Conservation (phyloP, 2,888 invertebrate species). For the Seladonia tumulorum region DNA sequence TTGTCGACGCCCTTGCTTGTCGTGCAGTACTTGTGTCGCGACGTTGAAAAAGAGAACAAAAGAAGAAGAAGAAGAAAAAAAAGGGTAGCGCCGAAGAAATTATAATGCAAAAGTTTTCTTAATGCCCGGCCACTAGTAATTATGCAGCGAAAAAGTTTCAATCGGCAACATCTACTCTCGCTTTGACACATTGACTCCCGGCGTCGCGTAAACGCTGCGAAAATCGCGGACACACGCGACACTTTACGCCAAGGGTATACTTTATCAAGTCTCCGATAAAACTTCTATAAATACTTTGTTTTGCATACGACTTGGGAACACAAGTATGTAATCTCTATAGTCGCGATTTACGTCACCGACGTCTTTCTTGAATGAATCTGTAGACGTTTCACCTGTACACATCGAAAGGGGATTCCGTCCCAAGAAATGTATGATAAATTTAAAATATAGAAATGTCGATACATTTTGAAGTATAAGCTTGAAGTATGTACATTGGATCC, state of each 20-base stretch:
- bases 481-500: too few relatives aligned
- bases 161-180: conserved; percentile 67
- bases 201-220: conserved; percentile 65
- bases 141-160: conserved; percentile 67
- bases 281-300: conserved; percentile 45
- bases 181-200: conserved; percentile 66
- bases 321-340: neutral
- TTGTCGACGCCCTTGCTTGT: conserved; percentile 26
- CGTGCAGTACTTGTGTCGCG: conserved; percentile 23
- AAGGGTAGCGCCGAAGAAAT: conserved; percentile 32
- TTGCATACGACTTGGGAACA: conserved; percentile 27
- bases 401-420: neutral
- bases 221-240: conserved; percentile 60
- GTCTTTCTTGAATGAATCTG: conserved; percentile 6
- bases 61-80: neutral
- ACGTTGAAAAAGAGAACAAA: conserved; percentile 40
- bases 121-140: conserved; percentile 59
- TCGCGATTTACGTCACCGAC: conserved; percentile 1
- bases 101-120: conserved; percentile 58
- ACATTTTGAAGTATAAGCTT: neutral
- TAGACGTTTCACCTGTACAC: neutral
- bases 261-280: conserved; percentile 38
- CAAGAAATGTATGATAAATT: too few relatives aligned
- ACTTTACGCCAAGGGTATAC: conserved; percentile 36
- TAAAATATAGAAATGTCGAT: neutral